Evolutionary conservation across 2,888 invertebrate species (phyloP).

Genomic region (Drosophila peninsularis): DNA sequence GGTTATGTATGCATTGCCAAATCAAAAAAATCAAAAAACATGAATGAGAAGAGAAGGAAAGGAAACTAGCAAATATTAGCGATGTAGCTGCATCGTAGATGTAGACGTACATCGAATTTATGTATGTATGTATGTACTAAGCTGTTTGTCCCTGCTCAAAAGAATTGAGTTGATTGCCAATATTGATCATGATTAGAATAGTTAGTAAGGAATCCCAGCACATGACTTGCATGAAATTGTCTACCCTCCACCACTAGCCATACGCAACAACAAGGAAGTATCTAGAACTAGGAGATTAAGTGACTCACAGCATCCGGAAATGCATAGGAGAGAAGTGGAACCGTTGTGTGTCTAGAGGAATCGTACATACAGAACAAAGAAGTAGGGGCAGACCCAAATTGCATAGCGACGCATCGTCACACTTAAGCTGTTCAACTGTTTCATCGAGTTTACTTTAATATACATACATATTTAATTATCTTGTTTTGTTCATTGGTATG

Average conservation of each 20-base stretch:
- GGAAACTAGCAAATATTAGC: not conserved
- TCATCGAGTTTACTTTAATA: constrained; percentile 36
- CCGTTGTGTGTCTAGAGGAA: not conserved
- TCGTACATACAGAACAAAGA: constrained; percentile 1
- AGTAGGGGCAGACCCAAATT: constrained; percentile 1
- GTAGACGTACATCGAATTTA: constrained; percentile 1
- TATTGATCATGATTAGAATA: constrained; percentile 3
- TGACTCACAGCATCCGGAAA: not conserved
- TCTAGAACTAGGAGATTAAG: not conserved
- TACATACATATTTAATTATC: constrained; percentile 40
- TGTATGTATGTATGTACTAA: constrained; percentile 27
- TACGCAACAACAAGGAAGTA: not conserved
- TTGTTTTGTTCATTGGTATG: constrained; percentile 70
- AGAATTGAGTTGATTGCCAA: constrained; percentile 6
- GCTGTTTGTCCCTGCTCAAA: constrained; percentile 16
- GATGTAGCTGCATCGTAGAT: constrained; percentile 1
- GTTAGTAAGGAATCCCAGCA: not conserved
- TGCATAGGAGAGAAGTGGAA: not conserved
- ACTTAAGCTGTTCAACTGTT: constrained; percentile 27
- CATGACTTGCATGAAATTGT: not conserved
- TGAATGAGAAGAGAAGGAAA: not conserved
- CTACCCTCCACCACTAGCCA: not conserved
- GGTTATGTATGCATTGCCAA: constrained; percentile 23
- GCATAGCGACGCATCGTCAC: constrained; percentile 12
- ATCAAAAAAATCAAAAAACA: constrained; percentile 20